Conservation (phyloP, 1,140 invertebrate species). For the Drosophila athabasca region DNA sequence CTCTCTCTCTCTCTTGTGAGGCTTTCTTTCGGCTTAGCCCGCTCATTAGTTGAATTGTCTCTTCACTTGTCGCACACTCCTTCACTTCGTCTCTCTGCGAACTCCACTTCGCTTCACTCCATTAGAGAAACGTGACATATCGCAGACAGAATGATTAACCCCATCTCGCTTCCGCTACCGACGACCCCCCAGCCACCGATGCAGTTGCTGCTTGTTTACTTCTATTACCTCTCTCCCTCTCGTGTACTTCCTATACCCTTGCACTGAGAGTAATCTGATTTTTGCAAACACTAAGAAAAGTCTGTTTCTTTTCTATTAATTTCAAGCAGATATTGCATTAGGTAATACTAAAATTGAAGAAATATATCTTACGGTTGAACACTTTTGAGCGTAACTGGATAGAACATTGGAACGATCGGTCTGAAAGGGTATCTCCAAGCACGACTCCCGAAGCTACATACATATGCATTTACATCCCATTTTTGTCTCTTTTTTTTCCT, state of each 20-base stretch:
- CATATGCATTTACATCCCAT: background rate
- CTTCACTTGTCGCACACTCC: constrained; percentile 58
- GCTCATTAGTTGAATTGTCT: constrained; percentile 58
- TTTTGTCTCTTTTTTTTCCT: background rate
- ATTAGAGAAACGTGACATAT: constrained; percentile 49
- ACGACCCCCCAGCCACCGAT: background rate
- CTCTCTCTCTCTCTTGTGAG: background rate
- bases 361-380: too few relatives aligned
- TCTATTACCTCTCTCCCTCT: constrained; percentile 5
- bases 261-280: too few relatives aligned
- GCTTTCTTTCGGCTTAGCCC: constrained; percentile 33
- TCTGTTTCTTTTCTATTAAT: too few relatives aligned
- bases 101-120: constrained; percentile 10
- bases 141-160: constrained; percentile 44
- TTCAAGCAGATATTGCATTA: too few relatives aligned
- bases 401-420: too few relatives aligned
- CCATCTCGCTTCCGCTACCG: background rate
- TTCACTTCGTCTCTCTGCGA: constrained; percentile 7
- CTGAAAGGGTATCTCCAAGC: too few relatives aligned
- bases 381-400: too few relatives aligned
- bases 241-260: too few relatives aligned
- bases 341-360: too few relatives aligned
- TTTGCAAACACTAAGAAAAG: background rate
- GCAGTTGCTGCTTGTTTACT: background rate
- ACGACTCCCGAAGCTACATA: too few relatives aligned